Conservation (phyloP, 2,797 vertebrate species). For the Lemur catta region DNA sequence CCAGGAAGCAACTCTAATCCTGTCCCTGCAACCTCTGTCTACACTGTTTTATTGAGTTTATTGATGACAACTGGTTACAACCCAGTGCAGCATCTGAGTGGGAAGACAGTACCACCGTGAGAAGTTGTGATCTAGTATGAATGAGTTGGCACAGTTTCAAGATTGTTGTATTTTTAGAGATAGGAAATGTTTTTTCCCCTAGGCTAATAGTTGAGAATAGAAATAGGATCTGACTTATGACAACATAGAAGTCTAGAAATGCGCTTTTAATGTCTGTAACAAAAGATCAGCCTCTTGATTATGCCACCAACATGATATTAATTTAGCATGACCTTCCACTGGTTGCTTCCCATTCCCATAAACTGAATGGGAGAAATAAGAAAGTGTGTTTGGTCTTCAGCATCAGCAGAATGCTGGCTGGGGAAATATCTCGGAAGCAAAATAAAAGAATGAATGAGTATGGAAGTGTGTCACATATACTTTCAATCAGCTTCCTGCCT, state of each 20-base stretch:
- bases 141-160: background rate
- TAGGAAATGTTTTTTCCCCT: constrained; percentile 30
- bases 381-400: background rate
- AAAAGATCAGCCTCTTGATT: background rate
- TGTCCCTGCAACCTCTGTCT: background rate
- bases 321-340: constrained; percentile 5
- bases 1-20: background rate
- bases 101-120: background rate
- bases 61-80: background rate
- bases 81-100: too few relatives aligned
- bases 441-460: constrained; percentile 27
- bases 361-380: background rate
- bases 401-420: background rate
- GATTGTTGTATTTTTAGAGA: background rate
- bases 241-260: background rate
- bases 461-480: background rate
- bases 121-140: background rate
- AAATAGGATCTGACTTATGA: constrained; percentile 3
- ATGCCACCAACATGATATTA: background rate
- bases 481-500: background rate
- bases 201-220: constrained; percentile 40
- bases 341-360: constrained; percentile 6
- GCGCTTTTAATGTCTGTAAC: background rate
- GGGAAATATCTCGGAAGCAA: constrained; percentile 27
- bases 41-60: background rate